Base-by-base conservation (phyloP, 2,888 invertebrate genomes). In the Himalopsyche japonica region DNA sequence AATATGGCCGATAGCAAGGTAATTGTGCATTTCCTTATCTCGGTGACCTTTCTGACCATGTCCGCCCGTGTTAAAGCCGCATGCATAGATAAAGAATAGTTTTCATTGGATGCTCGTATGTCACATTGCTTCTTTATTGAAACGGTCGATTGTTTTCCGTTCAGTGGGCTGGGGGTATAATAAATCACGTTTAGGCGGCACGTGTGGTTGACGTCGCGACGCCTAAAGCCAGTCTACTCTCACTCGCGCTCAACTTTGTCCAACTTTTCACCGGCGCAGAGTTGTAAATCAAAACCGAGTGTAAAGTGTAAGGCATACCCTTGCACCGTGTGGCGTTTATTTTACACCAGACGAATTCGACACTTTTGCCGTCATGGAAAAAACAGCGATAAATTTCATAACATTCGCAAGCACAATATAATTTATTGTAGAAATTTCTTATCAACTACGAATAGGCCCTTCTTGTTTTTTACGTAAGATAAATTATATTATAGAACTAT, bases 181-280 rank as follows among this genome's bases (percentile, higher is more conserved):
- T 87, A 87, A 87, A 87, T 87, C 87, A 87, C 83, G 81, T 64
- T 80, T 30, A 30, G 83, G 82, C 86, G 85, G 81, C 87, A 85
- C 87, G 86, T 86, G 87, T 82, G 82, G 84, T 81, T 84, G 87
- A 86, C 86, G 84, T 79, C 82, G 77, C 83, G 83, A 80, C 27
- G 43, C 77, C 80, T 81, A 43, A n/a, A 20, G 49, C 43, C 70
- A 20, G 43, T 37, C 57, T 49, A 77, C 34, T 77, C 80, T 37
- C 70, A 70, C 70, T 20, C 78, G 78, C 78, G 43, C 48, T 15
- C 57, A 79, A 32, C 48, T 48, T 70, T 70, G 70, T 27, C 70
- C 30, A 70, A 70, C 70, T 70, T 70, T 70, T 70, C 70, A 70
- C 70, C 70, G 70, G 70, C 70, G 70, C 57, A 57, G 30, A 70